A percentile compares a stretch with the other conserved stretches of the same genome.
Evolutionary conservation across 2,113 vertebrate genomes (phyloP).

Genomic region (Brienomyrus longianalis): DNA sequence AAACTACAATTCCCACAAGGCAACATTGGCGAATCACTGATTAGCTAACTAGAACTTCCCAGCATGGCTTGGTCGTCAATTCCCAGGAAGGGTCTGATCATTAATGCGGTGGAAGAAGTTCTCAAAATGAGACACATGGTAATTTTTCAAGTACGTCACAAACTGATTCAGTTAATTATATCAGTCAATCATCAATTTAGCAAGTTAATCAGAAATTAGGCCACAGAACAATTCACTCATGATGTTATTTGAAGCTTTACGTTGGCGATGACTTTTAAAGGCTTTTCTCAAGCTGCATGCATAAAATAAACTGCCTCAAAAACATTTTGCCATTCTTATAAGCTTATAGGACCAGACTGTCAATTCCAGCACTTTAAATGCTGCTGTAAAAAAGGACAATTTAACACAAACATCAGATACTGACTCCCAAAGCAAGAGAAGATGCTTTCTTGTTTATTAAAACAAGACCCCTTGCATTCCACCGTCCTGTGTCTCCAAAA

Average conservation of each 20-base stretch:
- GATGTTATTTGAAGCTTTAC: not conserved
- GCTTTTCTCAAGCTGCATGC: not conserved
- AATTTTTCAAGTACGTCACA: not conserved
- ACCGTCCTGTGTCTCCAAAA: not conserved
- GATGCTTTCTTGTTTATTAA: not conserved
- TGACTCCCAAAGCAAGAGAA: not conserved
- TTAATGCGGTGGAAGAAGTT: not conserved
- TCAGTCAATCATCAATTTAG: conserved; percentile 13
- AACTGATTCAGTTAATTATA: not conserved
- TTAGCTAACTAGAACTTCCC: not conserved
- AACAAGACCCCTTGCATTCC: not conserved
- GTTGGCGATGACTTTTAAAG: not conserved
- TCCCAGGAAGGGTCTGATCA: not conserved
- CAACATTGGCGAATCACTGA: not conserved
- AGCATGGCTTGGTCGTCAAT: not conserved
- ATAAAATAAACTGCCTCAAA: not conserved
- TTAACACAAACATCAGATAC: not conserved
- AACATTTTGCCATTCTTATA: not conserved
- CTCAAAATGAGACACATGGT: not conserved
- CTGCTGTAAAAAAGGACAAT: not conserved
- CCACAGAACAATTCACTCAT: not conserved
- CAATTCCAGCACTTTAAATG: not conserved
- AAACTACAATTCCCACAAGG: not conserved
- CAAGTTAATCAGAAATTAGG: conserved; percentile 4
- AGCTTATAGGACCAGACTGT: not conserved